These are phyloP conservation scores for Rhagonycha fulva DNA, from an alignment of 2,888 invertebrate species.

Conservation along the genomic window DNA sequence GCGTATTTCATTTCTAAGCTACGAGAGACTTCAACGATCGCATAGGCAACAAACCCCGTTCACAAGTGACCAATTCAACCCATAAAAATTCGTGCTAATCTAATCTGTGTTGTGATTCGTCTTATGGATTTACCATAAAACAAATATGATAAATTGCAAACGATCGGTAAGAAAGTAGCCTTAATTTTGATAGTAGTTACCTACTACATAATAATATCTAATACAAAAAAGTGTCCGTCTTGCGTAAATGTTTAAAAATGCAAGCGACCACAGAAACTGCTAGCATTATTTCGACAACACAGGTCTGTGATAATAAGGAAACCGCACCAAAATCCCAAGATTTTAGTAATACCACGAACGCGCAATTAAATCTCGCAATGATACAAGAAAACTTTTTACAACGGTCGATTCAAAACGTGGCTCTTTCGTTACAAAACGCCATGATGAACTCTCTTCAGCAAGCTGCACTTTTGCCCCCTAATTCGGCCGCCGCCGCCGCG, in stretches of 20 bases:
- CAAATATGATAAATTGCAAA: not conserved
- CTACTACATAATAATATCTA: too few relatives aligned
- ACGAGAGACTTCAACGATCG: slow-evolving; percentile 33
- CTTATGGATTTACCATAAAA: not conserved
- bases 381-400: slow-evolving; percentile 67
- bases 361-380: slow-evolving; percentile 57
- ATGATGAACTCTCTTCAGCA: slow-evolving; percentile 85
- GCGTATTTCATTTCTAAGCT: slow-evolving; percentile 53
- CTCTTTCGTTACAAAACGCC: slow-evolving; percentile 80
- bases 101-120: not conserved
- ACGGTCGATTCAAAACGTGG: slow-evolving; percentile 70
- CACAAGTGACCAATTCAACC: not conserved
- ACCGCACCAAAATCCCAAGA: slow-evolving; percentile 34
- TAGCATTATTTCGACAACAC: slow-evolving; percentile 12
- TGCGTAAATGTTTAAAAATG: slow-evolving; percentile 20
- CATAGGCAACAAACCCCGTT: slow-evolving; percentile 32
- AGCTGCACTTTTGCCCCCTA: slow-evolving; percentile 79
- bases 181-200: not conserved
- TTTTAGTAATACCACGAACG: slow-evolving; percentile 48
- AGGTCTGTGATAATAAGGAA: slow-evolving; percentile 27
- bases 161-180: not conserved
- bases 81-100: not conserved
- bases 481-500: slow-evolving; percentile 83
- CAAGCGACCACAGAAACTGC: slow-evolving; percentile 32
- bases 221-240: not conserved